These are phyloP conservation scores for Microplitis deprimator DNA, from an alignment of 2,888 invertebrate genomes.

Conservation along the genomic window DNA sequence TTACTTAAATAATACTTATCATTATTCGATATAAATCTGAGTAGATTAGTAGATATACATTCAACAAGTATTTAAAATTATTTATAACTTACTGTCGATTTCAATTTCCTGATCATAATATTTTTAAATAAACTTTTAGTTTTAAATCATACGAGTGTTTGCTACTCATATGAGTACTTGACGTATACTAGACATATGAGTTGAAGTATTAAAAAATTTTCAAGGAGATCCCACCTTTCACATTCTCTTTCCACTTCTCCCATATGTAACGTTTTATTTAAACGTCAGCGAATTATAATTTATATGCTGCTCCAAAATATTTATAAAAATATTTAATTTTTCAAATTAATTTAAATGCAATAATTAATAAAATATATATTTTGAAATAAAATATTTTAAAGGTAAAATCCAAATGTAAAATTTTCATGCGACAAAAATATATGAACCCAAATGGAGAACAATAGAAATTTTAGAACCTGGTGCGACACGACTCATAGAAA, in stretches of 20 bases:
- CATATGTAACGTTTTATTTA: background rate
- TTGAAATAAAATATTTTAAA: background rate
- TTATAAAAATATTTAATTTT: too few relatives aligned
- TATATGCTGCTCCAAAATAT: background rate
- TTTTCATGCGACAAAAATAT: background rate
- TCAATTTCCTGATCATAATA: background rate
- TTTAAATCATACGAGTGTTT: background rate
- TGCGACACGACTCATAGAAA: background rate
- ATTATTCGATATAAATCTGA: too few relatives aligned
- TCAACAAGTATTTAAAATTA: too few relatives aligned
- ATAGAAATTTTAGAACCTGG: background rate
- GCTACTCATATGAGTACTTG: background rate
- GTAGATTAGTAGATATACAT: too few relatives aligned
- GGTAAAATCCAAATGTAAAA: background rate
- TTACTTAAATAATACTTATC: too few relatives aligned
- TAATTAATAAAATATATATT: background rate
- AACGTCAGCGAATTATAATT: background rate
- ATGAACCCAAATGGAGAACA: background rate
- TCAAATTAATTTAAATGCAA: too few relatives aligned
- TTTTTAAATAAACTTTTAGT: background rate
- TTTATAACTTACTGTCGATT: background rate
- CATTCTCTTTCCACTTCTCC: conserved; percentile 6
- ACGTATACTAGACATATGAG: background rate
- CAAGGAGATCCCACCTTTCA: conserved; percentile 4
- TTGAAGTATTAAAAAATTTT: background rate